These are phyloP conservation scores for Echinarachnius parma DNA, from an alignment of 53 echinoderm and acorn worm species.

Conservation along the genomic window DNA sequence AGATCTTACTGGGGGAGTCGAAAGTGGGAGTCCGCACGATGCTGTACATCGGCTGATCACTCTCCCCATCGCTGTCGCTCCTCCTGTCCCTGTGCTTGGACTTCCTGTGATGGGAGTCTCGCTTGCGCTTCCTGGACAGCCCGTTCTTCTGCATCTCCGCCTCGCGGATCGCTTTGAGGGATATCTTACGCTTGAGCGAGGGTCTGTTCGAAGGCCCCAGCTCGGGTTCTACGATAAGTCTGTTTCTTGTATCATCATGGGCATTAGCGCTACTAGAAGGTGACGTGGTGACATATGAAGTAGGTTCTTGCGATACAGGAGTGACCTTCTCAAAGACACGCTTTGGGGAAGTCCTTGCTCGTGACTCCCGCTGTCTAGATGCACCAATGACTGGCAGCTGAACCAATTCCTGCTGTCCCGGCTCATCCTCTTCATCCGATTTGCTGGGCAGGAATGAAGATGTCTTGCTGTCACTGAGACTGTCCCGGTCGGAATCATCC, in stretches of 20 bases:
- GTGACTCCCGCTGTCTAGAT: too few relatives aligned
- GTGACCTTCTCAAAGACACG: too few relatives aligned
- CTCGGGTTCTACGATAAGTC: conserved; percentile 9
- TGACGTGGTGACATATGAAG: too few relatives aligned
- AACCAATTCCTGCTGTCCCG: too few relatives aligned
- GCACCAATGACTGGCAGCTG: too few relatives aligned
- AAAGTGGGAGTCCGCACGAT: conserved; percentile 41
- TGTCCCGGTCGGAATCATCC: conserved; percentile 24
- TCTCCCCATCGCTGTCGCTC: background rate
- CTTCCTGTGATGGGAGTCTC: conserved; percentile 21
- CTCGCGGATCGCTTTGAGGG: conserved; percentile 34
- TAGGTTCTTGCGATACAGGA: too few relatives aligned
- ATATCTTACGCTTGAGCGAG: conserved; percentile 34
- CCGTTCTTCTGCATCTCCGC: conserved; percentile 31
- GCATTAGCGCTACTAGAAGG: too few relatives aligned
- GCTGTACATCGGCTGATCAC: conserved; percentile 21
- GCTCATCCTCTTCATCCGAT: too few relatives aligned
- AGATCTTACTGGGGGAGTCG: conserved; percentile 41
- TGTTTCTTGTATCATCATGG: conserved; percentile 6
- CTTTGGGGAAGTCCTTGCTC: too few relatives aligned
- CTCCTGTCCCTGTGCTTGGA: conserved; percentile 15
- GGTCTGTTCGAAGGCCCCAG: conserved; percentile 3
- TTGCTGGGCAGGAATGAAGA: background rate
- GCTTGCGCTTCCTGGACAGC: conserved; percentile 31
- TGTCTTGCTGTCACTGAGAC: background rate